Conservation (phyloP, 2,888 invertebrate genomes). For the Dynastes grantii region DNA sequence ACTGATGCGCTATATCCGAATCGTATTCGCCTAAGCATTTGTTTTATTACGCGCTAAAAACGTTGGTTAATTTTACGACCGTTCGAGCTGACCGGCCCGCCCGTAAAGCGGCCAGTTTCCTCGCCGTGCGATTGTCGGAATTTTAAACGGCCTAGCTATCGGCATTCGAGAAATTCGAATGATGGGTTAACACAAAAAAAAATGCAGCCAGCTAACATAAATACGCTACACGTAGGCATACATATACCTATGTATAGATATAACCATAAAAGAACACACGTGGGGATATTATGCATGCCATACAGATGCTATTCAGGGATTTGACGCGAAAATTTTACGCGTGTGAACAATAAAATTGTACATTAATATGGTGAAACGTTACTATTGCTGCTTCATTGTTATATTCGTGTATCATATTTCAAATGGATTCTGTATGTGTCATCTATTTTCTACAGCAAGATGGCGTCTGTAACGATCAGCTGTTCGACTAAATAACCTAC, state of each 20-base stretch:
- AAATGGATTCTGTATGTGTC: too few relatives aligned
- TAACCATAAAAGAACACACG: neutral
- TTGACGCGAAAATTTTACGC: too few relatives aligned
- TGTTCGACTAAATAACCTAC: too few relatives aligned
- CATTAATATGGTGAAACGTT: too few relatives aligned
- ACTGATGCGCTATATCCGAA: neutral
- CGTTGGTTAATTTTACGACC: conserved; percentile 2
- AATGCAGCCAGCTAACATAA: neutral
- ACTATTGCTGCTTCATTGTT: too few relatives aligned
- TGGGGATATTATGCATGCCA: too few relatives aligned
- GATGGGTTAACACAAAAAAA: neutral
- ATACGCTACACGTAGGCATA: neutral
- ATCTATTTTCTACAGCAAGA: too few relatives aligned
- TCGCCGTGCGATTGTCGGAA: conserved; percentile 12
- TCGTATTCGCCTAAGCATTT: neutral
- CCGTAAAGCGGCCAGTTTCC: neutral
- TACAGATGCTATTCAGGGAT: too few relatives aligned
- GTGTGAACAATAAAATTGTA: too few relatives aligned
- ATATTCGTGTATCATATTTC: too few relatives aligned
- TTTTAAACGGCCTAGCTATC: conserved; percentile 13
- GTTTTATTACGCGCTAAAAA: conserved; percentile 19
- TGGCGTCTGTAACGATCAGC: too few relatives aligned
- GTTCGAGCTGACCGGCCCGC: neutral
- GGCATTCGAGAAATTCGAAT: conserved; percentile 8
- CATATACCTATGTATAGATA: neutral